Base-by-base conservation (phyloP, 2,888 invertebrate genomes). In the Aethes cnicana region DNA sequence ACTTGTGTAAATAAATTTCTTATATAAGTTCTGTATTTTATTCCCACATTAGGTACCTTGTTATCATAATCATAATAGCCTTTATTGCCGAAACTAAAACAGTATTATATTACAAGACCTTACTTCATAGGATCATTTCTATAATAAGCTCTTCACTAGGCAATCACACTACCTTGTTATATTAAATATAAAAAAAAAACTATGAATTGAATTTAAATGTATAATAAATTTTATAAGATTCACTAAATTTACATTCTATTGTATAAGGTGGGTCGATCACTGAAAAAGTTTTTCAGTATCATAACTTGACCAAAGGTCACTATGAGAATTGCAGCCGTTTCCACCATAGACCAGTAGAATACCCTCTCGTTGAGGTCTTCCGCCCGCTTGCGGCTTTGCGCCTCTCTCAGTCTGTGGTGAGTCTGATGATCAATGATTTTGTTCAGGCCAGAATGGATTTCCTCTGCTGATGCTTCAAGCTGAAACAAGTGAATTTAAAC, bases 321-420 rank as follows among this genome's bases (percentile, higher is more conserved):
- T 49, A 95, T 74, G 9, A 98, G 87, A 61, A 99, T 94, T 25
- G 96, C 94, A 2, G 94, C 68, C 7, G 98, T 96, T 82, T 99
- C 98, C 61, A 95, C 92, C 32, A 96, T 86, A 0, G 98, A 97
- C 98, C 98, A 99, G 91, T 94, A 93, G 73, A 97, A 91, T 5
- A 99, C 98, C 66, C 96, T 92, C 76, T 98, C 97, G 69, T 98
- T 99, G 47, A 99, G 90, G 76, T 98, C 97, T 85, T 99, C 99
- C 0, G 98, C 99, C 53, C 98, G 92, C 73, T 97, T 98, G 44
- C 98, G 93, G 42, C 98, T 95, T 78, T 98, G 97, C 1, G 98
- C 95, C 87, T 99, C 99, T 44, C 97, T 91, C 55, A 99, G 85
- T 53, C 98, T 92, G 85, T 99, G 98, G 86, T 99, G 98, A 3